phyloP scores from a whole-genome alignment of 2,113 vertebrate species.

The Tenebrosternarchus preto region DNA sequence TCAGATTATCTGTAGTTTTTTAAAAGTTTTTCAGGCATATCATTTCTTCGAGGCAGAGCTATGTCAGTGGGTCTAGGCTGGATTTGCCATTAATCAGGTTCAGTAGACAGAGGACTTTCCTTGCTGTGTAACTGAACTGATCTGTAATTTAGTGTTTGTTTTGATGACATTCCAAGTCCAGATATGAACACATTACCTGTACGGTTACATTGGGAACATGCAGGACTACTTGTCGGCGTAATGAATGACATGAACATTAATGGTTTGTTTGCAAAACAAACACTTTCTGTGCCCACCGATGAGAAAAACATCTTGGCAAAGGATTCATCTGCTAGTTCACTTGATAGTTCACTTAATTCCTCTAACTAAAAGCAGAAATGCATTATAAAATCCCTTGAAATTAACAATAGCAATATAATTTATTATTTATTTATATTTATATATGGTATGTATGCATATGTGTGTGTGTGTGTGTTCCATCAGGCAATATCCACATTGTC shows the following conservation, averaged over 20 bases:
- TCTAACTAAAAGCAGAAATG: background rate
- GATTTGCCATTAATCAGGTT: background rate
- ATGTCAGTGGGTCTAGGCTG: background rate
- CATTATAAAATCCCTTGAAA: constrained; percentile 31
- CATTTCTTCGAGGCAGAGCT: background rate
- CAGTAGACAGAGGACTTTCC: background rate
- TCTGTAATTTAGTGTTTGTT: background rate
- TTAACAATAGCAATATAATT: constrained; percentile 17
- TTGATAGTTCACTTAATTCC: background rate
- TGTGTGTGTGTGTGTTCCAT: constrained; percentile 51
- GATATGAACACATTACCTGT: background rate
- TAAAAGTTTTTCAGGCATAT: no score
- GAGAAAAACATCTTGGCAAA: background rate
- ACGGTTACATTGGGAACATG: background rate
- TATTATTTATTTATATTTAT: no score
- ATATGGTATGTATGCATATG: constrained; percentile 14
- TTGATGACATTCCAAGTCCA: background rate
- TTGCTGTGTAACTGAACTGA: constrained; percentile 4
- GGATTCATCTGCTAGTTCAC: constrained; percentile 23
- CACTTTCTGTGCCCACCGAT: background rate
- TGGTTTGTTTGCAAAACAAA: background rate
- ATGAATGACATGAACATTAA: background rate
- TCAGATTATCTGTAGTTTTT: no score
- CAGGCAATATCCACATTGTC: constrained; percentile 48
- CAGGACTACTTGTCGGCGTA: background rate